phyloP scores from a whole-genome alignment of 2,888 invertebrate species.

The Eilema griseolum region DNA sequence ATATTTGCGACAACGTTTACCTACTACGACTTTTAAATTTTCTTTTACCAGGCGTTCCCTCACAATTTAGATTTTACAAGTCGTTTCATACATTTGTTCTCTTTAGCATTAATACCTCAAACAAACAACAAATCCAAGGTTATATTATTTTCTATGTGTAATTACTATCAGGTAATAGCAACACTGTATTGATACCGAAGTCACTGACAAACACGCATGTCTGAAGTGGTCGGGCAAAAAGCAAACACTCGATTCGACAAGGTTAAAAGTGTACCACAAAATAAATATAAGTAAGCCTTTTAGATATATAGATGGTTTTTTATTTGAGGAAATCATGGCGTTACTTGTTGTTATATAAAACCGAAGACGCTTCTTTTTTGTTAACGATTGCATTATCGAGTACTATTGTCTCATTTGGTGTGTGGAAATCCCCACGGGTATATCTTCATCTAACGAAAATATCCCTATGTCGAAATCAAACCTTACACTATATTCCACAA shows the following conservation, averaged over 20 bases:
- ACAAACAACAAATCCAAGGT: too few relatives aligned
- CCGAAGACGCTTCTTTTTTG: background rate
- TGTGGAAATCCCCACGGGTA: background rate
- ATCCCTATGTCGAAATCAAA: background rate
- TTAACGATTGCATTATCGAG: background rate
- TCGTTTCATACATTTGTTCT: too few relatives aligned
- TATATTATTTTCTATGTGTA: too few relatives aligned
- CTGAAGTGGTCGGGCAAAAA: slow-evolving; percentile 11
- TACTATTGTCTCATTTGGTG: background rate
- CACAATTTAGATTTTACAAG: too few relatives aligned
- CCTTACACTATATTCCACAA: too few relatives aligned
- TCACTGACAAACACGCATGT: slow-evolving; percentile 2
- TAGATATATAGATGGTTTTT: background rate
- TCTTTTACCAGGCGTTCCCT: background rate
- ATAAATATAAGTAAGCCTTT: too few relatives aligned
- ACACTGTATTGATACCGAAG: background rate
- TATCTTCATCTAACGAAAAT: too few relatives aligned
- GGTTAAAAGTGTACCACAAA: background rate
- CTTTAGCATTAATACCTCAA: too few relatives aligned
- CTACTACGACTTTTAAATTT: background rate
- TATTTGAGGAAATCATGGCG: background rate
- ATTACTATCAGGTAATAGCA: background rate
- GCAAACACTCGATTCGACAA: background rate
- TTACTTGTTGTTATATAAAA: background rate
- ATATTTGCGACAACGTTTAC: background rate